phyloP scores from a whole-genome alignment of 2,113 vertebrate species.

The Tinamus guttatus region DNA sequence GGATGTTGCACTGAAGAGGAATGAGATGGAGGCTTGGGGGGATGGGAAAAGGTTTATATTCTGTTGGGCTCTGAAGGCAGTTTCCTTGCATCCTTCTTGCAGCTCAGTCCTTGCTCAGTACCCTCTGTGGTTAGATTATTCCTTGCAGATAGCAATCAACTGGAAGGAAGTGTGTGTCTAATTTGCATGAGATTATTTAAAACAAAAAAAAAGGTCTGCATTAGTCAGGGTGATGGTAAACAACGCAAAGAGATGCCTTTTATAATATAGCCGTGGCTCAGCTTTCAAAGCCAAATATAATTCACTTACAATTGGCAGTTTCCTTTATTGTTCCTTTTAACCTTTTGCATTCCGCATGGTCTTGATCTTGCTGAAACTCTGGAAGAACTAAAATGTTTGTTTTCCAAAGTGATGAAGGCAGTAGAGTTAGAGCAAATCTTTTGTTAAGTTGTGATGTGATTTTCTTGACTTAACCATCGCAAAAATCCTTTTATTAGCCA shows the following conservation, averaged over 20 bases:
- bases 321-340: constrained; percentile 83
- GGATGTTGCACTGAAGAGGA: constrained; percentile 20
- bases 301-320: constrained; percentile 82
- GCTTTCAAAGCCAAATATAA: constrained; percentile 84
- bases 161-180: constrained; percentile 89
- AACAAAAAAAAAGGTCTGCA: constrained; percentile 86
- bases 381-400: constrained; percentile 22
- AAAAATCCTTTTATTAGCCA: not conserved
- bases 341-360: constrained; percentile 79
- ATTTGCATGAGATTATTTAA: constrained; percentile 92
- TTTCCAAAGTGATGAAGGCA: not conserved
- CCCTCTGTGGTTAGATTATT: constrained; percentile 84
- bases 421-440: not conserved
- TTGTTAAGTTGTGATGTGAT: not conserved
- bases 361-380: constrained; percentile 51
- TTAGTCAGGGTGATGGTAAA: constrained; percentile 88
- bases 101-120: constrained; percentile 78
- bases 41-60: constrained; percentile 60
- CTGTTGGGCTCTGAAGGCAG: constrained; percentile 51
- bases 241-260: constrained; percentile 82
- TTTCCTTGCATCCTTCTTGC: constrained; percentile 57
- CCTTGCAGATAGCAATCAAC: constrained; percentile 89
- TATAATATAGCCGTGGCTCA: constrained; percentile 80
- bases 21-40: not conserved
- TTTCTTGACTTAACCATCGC: not conserved